A percentile compares a stretch with the other conserved stretches of the same genome.
These are phyloP conservation scores for Rallus crepitans DNA, from an alignment of 2,797 vertebrate species.

Conservation along the genomic window DNA sequence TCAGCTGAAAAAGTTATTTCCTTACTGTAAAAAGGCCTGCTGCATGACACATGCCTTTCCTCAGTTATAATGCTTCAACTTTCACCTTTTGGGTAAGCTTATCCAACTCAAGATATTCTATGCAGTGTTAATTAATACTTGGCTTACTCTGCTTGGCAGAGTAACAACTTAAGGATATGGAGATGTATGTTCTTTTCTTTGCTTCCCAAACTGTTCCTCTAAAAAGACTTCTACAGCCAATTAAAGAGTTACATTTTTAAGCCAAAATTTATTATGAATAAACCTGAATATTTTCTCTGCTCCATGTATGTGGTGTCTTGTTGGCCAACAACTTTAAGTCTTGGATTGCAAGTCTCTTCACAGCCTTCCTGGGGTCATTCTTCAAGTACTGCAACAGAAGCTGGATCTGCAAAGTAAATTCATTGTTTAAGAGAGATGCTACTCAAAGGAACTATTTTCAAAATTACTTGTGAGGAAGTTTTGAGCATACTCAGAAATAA, in stretches of 20 bases:
- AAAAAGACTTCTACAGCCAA: background rate
- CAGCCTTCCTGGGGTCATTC: slow-evolving; percentile 93
- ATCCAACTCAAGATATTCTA: background rate
- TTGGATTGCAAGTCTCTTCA: slow-evolving; percentile 92
- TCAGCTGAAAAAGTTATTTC: background rate
- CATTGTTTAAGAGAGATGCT: background rate
- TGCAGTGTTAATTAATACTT: background rate
- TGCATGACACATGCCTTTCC: background rate
- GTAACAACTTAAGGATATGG: background rate
- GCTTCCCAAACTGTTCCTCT: background rate
- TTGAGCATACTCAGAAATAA: background rate
- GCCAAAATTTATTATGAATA: background rate
- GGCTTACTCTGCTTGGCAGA: background rate
- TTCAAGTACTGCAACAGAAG: slow-evolving; percentile 94
- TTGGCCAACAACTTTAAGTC: slow-evolving; percentile 94
- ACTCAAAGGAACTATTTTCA: background rate
- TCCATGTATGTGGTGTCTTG: slow-evolving; percentile 97
- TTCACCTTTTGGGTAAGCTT: background rate
- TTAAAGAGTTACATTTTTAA: too few relatives aligned
- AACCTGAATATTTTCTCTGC: slow-evolving; percentile 94
- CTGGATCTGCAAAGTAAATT: slow-evolving; percentile 83
- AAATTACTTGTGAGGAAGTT: background rate
- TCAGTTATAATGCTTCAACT: background rate
- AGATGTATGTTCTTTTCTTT: background rate
- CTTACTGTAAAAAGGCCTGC: background rate